Conservation (phyloP, 1,140 invertebrate genomes). For the Conus betulinus region DNA sequence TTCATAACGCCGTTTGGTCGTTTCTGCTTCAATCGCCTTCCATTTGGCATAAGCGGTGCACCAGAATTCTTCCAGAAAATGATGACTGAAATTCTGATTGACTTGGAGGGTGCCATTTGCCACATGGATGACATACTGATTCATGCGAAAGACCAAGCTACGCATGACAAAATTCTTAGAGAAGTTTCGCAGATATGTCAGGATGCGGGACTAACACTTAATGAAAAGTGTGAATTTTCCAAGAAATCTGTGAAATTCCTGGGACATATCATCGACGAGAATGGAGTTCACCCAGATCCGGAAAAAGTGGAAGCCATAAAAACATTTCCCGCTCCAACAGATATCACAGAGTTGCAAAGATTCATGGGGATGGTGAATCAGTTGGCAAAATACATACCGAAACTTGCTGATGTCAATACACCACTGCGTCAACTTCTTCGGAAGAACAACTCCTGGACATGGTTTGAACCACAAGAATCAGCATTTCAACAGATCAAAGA, state of each 20-base stretch:
- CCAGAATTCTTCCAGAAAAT: constrained; percentile 48
- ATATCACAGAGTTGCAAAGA: constrained; percentile 18
- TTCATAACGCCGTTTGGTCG: constrained; percentile 71
- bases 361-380: constrained; percentile 42
- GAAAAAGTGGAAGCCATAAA: constrained; percentile 35
- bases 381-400: constrained; percentile 37
- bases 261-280: constrained; percentile 36
- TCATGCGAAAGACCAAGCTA: constrained; percentile 45
- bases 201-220: constrained; percentile 61
- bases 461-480: constrained; percentile 35
- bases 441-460: constrained; percentile 29
- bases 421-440: constrained; percentile 42
- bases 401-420: constrained; percentile 28
- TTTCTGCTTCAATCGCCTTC: constrained; percentile 70
- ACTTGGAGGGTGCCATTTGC: constrained; percentile 23
- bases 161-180: constrained; percentile 52
- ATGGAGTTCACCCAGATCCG: constrained; percentile 59
- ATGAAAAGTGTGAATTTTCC: constrained; percentile 39
- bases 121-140: constrained; percentile 64
- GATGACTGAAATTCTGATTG: constrained; percentile 42
- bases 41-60: constrained; percentile 70
- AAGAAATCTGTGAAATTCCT: constrained; percentile 27
- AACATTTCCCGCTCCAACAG: constrained; percentile 60
- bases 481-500: constrained; percentile 45
- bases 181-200: constrained; percentile 51